Evolutionary conservation across 1,140 invertebrate species (phyloP), one percentile per base, ranked within the genome.

Genomic region (Drosophila nebulosa): DNA sequence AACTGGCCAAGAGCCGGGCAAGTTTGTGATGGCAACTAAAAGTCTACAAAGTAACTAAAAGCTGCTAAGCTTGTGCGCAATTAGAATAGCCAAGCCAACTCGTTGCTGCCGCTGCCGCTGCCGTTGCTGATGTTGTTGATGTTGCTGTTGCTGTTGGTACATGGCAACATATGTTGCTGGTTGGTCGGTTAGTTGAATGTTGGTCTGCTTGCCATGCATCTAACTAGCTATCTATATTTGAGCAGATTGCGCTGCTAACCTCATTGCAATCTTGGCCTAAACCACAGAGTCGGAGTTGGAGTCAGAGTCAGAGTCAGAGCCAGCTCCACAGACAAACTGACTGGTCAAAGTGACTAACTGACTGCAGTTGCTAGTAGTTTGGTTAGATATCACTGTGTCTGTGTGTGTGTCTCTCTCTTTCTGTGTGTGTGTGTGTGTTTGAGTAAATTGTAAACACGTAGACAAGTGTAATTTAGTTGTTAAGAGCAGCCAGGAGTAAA

Each of bases 391-490:
- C 32, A 57, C 9, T 57, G 18, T 16, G 12, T 32, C 32, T 58
- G 3, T 58, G 32, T 30, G 14, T 10, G 16, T 12, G 0, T 63
- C 56, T 69, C 58, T 35, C 57, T 18, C 26, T 55, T n/a, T 65
- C 24, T 56, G 32, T 57, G 7, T 61, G 24, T 69, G 50, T 55
- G 30, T 65, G 24, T 62, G 71, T 66, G 64, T 72, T 57, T 73
- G 74, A 64, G 72, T 78, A 78, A 75, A 85, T 89, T 78, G 85
- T 89, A 74, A 85, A 89, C 84, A 89, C 78, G 85, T 64, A 77
- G 84, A 89, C 85, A 89, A 89, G 85, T 89, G 85, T 89, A 89
- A 89, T 89, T 89, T 89, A 89, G 85, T 89, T 89, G 85, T 89
- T 89, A 85, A 64, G 39, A 74, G 69, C 46, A 56, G 27, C 16